Base-by-base conservation (phyloP, 2,113 vertebrate species). In the Channa argus region DNA sequence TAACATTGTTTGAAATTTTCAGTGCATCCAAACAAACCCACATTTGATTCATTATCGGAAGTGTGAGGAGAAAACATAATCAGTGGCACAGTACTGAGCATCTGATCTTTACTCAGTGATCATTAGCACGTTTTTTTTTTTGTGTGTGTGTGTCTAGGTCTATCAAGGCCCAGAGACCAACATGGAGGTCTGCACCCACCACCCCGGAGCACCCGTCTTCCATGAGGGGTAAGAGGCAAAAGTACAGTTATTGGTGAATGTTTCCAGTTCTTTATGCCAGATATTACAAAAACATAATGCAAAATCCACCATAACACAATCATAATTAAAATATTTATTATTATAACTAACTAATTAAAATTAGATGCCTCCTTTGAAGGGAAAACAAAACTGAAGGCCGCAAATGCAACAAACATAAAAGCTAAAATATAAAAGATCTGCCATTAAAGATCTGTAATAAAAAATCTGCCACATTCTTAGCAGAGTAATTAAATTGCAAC, bases 181-280 rank as follows among this genome's bases (percentile, higher is more conserved):
- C 67, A 10, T 10, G n/a, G 93, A 94, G 71, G 71, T 91, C 14
- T 99, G 98, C 91, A 92, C 58, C 1, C 92, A 96, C 85, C 98
- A 99, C 67, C 95, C 96, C 0, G 98, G 98, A 0, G 92, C 82
- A 0, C 97, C 97, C 5, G 95, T 96, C 71, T 99, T 99, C 80
- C 97, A 98, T 2, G 98, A 99, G 53, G 98, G 98, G 98, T 99
- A 86, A 96, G 94, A 79, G 58, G 36, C 14, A 14, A 12, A 60
- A n/a, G 10, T 24, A 24, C 24, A 24, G 24, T 24, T 24, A 24
- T 24, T 24, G 43, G 53, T 55, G 54, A 34, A 3, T 14, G 37
- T 56, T 70, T 45, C 24, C 38, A 46, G 5, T 13, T 14, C 36
- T 55, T 8, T 24, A 52, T 13, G 9, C 15, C 0, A 36, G 37